phyloP scores from a whole-genome alignment of 2,797 vertebrate species.

The Eulemur albifrons region DNA sequence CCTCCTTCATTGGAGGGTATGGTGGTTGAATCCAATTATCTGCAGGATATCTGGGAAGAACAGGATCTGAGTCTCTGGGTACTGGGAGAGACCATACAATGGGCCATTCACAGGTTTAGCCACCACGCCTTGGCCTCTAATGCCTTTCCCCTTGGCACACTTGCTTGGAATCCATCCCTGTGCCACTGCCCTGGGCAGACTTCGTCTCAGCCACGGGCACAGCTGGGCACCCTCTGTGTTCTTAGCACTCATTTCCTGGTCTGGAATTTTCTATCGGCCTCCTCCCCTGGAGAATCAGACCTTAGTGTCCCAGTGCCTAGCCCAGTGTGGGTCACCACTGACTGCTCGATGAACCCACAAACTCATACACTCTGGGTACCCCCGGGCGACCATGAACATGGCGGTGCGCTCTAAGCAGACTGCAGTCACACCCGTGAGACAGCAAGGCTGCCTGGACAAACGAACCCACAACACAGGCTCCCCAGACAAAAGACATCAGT shows the following conservation, averaged over 20 bases:
- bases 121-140: not conserved
- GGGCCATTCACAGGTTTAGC: not conserved
- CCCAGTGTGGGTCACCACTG: accelerated
- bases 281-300: not conserved
- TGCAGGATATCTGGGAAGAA: not conserved
- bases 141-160: not conserved
- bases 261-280: not conserved
- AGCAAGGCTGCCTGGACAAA: not conserved
- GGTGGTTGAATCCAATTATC: accelerated
- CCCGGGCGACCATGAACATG: accelerated
- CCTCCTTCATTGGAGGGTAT: accelerated
- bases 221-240: not conserved
- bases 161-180: not conserved
- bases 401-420: not conserved
- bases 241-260: not conserved
- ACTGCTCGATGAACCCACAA: accelerated
- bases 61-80: accelerated
- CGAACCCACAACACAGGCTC: not conserved
- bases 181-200: not conserved
- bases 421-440: not conserved
- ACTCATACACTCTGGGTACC: not conserved
- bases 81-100: not conserved
- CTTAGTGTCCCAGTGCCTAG: not conserved
- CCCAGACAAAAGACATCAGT: not conserved
- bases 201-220: not conserved